Evolutionary conservation across 2,888 invertebrate genomes (phyloP), one percentile per base, ranked within the genome.

Genomic region (Helleia helle): DNA sequence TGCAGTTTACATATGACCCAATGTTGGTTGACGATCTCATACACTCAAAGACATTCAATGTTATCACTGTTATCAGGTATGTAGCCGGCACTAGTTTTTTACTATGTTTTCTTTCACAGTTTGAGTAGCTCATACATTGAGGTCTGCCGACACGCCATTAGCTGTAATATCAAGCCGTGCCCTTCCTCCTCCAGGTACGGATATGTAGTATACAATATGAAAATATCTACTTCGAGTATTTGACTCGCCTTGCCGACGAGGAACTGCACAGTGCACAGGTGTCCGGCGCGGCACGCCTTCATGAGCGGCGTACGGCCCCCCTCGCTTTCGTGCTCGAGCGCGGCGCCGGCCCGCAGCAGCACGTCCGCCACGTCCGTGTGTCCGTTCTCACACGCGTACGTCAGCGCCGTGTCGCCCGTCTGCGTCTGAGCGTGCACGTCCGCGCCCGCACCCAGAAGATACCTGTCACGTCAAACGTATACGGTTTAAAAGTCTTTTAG

Each of bases 331-430:
- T 97, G 97, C 79, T 98, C 97, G 63, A 98, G 81, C 75, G 94
- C 91, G 40, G 97, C 98, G 54, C 94, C 94, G 67, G 93, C 94
- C 51, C 94, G 93, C 51, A 99, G 86, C 43, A 99, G 87, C 46
- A 96, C 89, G 74, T 97, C 96, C 13, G 96, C 96, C 14, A 99
- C 97, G 83, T 97, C 97, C 1, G 97, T 97, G 83, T 99, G 98
- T 0, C 99, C 99, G 86, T 98, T 99, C 86, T 99, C 99, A 81
- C 97, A 97, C 40, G 99, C 98, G 85, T 98, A 97, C 42, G 97
- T 97, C 45, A 99, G 87, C 40, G 99, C 97, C 44, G 97, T 97
- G 75, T 97, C 97, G 46, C 95, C 95, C 27, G 97, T 96, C 72
- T 95, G 95, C 24, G 97, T 97, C 79, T 93, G 93, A 12, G 97